Percentiles rank a stretch among this genome's conserved stretches.
These are phyloP conservation scores for Amia ocellicauda DNA, from an alignment of 2,113 vertebrate species.

Conservation along the genomic window DNA sequence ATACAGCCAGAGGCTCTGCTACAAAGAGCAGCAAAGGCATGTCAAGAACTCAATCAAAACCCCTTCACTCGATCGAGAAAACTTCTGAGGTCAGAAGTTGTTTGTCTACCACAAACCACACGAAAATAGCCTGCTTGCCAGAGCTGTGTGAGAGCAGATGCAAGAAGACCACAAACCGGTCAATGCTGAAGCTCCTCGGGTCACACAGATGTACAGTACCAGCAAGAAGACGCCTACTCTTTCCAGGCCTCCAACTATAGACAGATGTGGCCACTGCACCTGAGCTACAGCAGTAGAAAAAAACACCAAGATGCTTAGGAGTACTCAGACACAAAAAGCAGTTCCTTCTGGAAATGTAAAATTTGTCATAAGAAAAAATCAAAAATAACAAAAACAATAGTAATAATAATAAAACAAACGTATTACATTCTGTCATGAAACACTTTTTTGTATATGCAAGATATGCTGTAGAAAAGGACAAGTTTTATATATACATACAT, in stretches of 20 bases:
- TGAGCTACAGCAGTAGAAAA: not conserved
- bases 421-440: too few species aligned
- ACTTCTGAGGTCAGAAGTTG: conserved; percentile 59
- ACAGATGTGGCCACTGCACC: not conserved
- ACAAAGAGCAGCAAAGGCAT: conserved; percentile 25
- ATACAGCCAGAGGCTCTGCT: conserved; percentile 44
- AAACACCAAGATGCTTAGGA: not conserved
- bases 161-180: conserved; percentile 43
- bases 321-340: too few species aligned
- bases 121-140: conserved; percentile 42
- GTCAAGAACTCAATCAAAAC: conserved; percentile 55
- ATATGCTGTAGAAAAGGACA: too few species aligned
- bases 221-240: conserved; percentile 23
- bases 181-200: conserved; percentile 23
- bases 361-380: too few species aligned
- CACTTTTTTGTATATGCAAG: too few species aligned
- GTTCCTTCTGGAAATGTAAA: too few species aligned
- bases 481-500: too few species aligned
- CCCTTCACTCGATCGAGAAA: conserved; percentile 38
- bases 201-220: conserved; percentile 38
- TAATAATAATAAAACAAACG: too few species aligned
- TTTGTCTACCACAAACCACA: conserved; percentile 68
- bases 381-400: too few species aligned
- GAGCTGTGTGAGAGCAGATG: conserved; percentile 22
- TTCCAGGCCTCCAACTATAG: conserved; percentile 25